Base-by-base conservation (phyloP, 2,888 invertebrate genomes). In the Xestobium rufovillosum region DNA sequence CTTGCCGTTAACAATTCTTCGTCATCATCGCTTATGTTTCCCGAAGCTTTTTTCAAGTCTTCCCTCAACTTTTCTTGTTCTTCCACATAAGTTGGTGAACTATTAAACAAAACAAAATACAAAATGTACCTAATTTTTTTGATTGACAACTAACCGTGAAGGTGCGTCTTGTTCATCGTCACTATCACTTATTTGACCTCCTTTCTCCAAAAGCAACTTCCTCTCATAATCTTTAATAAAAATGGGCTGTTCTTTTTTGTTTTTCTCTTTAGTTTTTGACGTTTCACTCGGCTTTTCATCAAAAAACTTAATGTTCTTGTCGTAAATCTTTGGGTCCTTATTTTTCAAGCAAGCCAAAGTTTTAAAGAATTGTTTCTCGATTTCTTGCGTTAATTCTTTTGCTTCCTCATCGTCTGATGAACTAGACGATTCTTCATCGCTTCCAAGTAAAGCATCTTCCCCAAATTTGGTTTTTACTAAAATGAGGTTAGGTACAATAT, bases 241-340 rank as follows among this genome's bases (percentile, higher is more conserved):
- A 45, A 88, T 63, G 1, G 76, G 72, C 49, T 80, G 73, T 2
- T 71, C 63, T 47, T 70, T 70, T 30, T 66, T 62, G 43, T 62
- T 46, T 49, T 70, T 69, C 11, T 37, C 37, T n/a, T 45, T 44
- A 36, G 36, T 49, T 29, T 39, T 16, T 44, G 2, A 6, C 12
- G 39, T 13, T 26, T 31, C 14, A 14, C 34, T 14, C 9, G 25
- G 28, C 13, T 33, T 36, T 15, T 51, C 51, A 29, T 55, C 48
- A 65, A 89, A 92, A 56, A 87, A 89, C 34, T 71, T 72, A 16
- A 74, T 73, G 35, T 75, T 71, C 26, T 80, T 73, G 56, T 94
- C 80, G 63, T 96, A 96, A 44, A 95, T 92, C 49, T 75, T 73
- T 0, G 94, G 89, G 68, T 95, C 88, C 57, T 86, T 88, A 29